Conservation (phyloP, 92 coral and sea anemone species). For the Chrysogorgia sp. region DNA sequence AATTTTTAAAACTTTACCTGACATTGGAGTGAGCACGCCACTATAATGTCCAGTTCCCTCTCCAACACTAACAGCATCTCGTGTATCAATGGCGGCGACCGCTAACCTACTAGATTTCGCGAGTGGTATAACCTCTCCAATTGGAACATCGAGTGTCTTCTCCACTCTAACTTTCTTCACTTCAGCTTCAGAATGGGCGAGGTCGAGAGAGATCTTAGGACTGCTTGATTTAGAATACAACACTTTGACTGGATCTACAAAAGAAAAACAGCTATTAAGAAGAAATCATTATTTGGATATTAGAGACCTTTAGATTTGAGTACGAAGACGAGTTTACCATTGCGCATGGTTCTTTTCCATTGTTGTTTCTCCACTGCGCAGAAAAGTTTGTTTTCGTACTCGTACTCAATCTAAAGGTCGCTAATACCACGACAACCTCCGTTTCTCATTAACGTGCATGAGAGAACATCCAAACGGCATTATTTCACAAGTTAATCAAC, state of each 20-base stretch:
- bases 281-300: too few relatives aligned
- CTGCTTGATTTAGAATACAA: conserved; percentile 38
- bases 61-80: conserved; percentile 21
- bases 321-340: too few relatives aligned
- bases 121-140: conserved; percentile 85
- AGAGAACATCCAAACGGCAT: too few relatives aligned
- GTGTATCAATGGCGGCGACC: conserved; percentile 53
- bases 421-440: too few relatives aligned
- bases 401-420: too few relatives aligned
- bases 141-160: conserved; percentile 73
- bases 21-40: not conserved
- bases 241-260: conserved; percentile 18
- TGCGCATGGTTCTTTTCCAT: too few relatives aligned
- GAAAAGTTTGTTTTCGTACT: too few relatives aligned
- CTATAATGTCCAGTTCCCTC: not conserved
- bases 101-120: conserved; percentile 69
- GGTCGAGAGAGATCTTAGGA: conserved; percentile 46
- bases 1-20: conserved; percentile 35
- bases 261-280: not conserved
- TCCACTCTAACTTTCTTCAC: conserved; percentile 71
- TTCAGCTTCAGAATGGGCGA: conserved; percentile 53
- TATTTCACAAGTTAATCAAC: too few relatives aligned
- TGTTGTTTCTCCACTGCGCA: too few relatives aligned
- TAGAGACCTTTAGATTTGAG: too few relatives aligned
- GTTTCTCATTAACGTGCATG: too few relatives aligned